Conservation (phyloP, 1,140 invertebrate genomes). For the Drosophila melanica region DNA sequence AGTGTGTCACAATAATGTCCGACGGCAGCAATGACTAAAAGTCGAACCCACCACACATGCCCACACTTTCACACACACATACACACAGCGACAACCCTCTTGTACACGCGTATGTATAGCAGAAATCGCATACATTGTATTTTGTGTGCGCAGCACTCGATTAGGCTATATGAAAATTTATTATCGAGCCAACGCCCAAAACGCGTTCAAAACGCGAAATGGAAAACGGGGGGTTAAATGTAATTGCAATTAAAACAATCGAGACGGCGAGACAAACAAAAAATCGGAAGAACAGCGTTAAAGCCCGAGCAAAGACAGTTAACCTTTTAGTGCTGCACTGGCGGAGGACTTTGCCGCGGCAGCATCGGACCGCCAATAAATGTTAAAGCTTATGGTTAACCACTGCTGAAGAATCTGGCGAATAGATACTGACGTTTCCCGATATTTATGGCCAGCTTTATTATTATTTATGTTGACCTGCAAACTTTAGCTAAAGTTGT, state of each 20-base stretch:
- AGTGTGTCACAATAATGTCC: constrained; percentile 27
- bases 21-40: constrained; percentile 16
- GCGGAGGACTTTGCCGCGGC: no score
- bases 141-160: constrained; percentile 29
- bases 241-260: constrained; percentile 1
- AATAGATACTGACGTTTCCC: constrained; percentile 12
- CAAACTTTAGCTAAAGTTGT: constrained; percentile 11
- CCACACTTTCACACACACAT: constrained; percentile 1
- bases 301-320: not conserved
- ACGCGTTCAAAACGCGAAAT: no score
- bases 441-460: constrained; percentile 31
- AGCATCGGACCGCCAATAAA: constrained; percentile 23
- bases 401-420: not conserved
- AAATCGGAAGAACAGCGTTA: no score
- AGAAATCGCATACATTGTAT: constrained; percentile 20
- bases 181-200: not conserved
- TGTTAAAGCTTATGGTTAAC: constrained; percentile 8
- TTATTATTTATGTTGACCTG: constrained; percentile 24
- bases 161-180: constrained; percentile 28
- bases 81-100: constrained; percentile 2
- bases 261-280: not conserved
- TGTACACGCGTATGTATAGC: constrained; percentile 15
- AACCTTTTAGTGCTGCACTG: not conserved
- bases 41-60: constrained; percentile 9
- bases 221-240: not conserved